Evolutionary conservation across 2,888 invertebrate species (phyloP).

Genomic region (Homarus gammarus): DNA sequence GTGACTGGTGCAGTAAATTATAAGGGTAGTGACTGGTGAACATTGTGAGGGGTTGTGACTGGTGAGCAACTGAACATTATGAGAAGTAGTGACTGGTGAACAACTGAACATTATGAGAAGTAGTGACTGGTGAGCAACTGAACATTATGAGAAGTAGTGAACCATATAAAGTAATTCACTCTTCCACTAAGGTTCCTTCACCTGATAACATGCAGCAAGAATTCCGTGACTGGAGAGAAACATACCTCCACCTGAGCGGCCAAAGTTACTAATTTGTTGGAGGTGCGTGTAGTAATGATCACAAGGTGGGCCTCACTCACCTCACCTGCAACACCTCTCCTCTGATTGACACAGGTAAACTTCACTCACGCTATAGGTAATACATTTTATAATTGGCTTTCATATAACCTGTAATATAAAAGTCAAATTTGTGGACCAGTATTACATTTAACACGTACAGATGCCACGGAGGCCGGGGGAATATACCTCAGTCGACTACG

Average conservation of each 20-base stretch:
- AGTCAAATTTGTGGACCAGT: neutral
- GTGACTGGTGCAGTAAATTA: neutral
- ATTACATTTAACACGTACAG: too few species aligned
- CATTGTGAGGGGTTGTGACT: neutral
- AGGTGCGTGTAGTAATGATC: neutral
- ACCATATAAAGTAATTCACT: too few species aligned
- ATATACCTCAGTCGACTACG: too few species aligned
- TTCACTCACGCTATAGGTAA: neutral
- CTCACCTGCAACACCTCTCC: neutral
- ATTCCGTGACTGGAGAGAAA: neutral
- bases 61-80: too few species aligned
- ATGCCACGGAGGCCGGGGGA: too few species aligned
- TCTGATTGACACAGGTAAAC: neutral
- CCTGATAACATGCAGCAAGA: too few species aligned
- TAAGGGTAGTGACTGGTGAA: neutral
- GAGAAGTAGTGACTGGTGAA: too few species aligned
- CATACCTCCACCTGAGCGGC: neutral
- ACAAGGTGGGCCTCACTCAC: neutral
- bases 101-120: too few species aligned
- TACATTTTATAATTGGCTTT: neutral
- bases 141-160: too few species aligned
- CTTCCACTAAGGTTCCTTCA: too few species aligned
- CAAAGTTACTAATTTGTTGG: neutral
- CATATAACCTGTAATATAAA: neutral
- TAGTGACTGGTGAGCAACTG: too few species aligned